phyloP scores from a whole-genome alignment of 2,113 vertebrate species.

The Carollia perspicillata region DNA sequence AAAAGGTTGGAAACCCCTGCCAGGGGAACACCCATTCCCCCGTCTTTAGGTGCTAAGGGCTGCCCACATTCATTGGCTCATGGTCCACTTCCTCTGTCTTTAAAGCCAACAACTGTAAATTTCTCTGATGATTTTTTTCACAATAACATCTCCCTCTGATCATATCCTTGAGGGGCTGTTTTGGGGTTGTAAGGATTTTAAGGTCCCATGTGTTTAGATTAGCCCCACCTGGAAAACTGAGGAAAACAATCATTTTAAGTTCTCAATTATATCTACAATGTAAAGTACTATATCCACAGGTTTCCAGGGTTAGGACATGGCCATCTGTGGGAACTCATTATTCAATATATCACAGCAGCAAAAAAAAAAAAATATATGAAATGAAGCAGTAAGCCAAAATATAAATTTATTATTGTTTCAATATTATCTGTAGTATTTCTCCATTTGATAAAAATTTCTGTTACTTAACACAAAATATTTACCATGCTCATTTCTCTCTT shows the following conservation, averaged over 20 bases:
- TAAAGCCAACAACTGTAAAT: neutral
- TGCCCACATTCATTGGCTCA: neutral
- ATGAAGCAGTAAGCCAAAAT: neutral
- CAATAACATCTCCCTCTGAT: neutral
- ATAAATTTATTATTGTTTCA: neutral
- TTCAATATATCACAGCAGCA: neutral
- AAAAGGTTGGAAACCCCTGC: no score
- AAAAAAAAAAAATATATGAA: neutral
- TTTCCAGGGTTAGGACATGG: neutral
- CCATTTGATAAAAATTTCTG: neutral
- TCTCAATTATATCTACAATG: neutral
- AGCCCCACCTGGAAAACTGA: neutral
- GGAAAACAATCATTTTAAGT: neutral
- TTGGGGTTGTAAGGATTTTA: neutral
- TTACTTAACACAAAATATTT: slow-evolving; percentile 13
- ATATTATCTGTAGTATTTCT: neutral
- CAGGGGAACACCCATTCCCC: neutral
- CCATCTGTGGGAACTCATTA: neutral
- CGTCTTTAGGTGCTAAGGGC: neutral
- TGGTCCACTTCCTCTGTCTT: neutral
- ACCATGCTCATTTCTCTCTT: neutral
- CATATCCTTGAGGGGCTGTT: neutral
- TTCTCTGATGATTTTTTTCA: neutral
- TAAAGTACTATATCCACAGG: neutral
- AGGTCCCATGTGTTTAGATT: neutral